Base-by-base conservation (phyloP, 2,888 invertebrate species). In the Cephus sareptanus region DNA sequence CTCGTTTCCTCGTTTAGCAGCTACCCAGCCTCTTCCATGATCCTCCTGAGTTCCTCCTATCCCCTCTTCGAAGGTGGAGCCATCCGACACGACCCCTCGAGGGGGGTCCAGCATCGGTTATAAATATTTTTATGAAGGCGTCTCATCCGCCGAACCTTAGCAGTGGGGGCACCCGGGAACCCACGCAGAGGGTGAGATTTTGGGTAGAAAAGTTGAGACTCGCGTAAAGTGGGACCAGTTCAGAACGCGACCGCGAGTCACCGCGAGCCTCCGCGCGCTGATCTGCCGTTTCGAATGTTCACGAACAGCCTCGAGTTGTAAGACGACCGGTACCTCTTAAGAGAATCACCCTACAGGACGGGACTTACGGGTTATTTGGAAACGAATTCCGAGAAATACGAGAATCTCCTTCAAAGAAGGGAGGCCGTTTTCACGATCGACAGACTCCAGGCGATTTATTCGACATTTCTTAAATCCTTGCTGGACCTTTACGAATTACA, bases 111-210 rank as follows among this genome's bases (percentile, higher is more conserved):
- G 86, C 88, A 89, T 88, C 87, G 88, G 90, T 90, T 91, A 91
- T 91, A 91, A 91, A 91, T 91, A 91, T 91, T 91, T 91, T 89
- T 90, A 87, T 87, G 88, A 89, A 87, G 89, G 87, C 92, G 92
- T 92, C 92, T 92, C 92, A 92, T 78, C 78, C 70, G 90, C 92
- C 92, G 75, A 93, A 93, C 92, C 92, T 91, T 88, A 73, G 91
- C 92, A 91, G 92, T 91, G 81, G 77, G 74, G 78, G 84, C 79
- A 79, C 77, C 74, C 73, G 74, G 78, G 80, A 92, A 89, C 91
- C 90, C 89, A 89, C 89, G 90, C 91, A 90, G 87, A 90, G 82
- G 70, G 33, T 75, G 83, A 82, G 87, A 87, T 89, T 86, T 86
- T 82, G 86, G 89, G 88, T 90, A 90, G 90, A 91, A 90, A 91